Conservation (phyloP, 2,888 invertebrate genomes). For the Eueremaeus valkanovi region DNA sequence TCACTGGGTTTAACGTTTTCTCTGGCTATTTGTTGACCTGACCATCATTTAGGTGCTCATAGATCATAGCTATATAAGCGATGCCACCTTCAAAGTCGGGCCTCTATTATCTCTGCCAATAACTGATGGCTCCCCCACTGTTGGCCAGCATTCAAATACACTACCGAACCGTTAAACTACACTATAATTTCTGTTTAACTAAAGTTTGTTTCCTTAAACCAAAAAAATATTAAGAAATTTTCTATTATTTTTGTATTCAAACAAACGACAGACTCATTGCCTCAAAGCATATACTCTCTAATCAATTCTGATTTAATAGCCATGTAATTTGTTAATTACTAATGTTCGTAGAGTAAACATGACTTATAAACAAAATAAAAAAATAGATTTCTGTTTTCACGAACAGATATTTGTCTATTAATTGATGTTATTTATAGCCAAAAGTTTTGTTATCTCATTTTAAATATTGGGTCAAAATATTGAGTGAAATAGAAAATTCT, state of each 20-base stretch:
- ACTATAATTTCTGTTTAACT: slow-evolving; percentile 17
- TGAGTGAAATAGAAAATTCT: too few relatives aligned
- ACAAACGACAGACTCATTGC: neutral
- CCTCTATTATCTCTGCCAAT: neutral
- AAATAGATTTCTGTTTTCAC: too few relatives aligned
- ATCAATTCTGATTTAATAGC: neutral
- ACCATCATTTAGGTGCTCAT: slow-evolving; percentile 6
- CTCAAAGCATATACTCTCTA: neutral
- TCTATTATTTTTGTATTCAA: neutral
- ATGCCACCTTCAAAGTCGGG: neutral
- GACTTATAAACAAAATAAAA: too few relatives aligned
- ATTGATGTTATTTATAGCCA: too few relatives aligned
- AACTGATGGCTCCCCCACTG: slow-evolving; percentile 5
- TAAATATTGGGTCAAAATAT: too few relatives aligned
- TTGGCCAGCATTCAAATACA: neutral
- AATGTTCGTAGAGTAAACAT: too few relatives aligned
- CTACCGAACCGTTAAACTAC: neutral
- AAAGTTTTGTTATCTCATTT: too few relatives aligned
- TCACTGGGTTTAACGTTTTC: slow-evolving; percentile 1
- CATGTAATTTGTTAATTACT: too few relatives aligned
- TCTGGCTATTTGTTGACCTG: slow-evolving; percentile 19
- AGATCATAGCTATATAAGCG: neutral
- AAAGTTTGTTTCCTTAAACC: neutral
- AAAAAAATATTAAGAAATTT: neutral
- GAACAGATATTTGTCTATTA: too few relatives aligned